phyloP scores from a whole-genome alignment of 2,888 invertebrate species.

The Cerastis leucographa region DNA sequence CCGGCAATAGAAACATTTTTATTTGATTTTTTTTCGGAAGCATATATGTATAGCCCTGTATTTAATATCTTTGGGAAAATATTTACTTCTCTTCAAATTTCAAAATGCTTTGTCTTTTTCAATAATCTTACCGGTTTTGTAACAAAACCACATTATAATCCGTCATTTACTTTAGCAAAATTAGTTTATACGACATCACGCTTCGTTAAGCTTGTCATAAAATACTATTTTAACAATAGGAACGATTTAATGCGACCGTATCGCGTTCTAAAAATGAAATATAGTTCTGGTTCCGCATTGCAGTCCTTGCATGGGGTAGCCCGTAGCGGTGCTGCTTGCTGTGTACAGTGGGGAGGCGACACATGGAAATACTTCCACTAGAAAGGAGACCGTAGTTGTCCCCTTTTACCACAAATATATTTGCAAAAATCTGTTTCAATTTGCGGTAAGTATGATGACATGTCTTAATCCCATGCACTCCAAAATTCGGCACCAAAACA shows the following conservation, averaged over 20 bases:
- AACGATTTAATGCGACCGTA: slow-evolving; percentile 82
- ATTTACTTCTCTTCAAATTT: slow-evolving; percentile 1
- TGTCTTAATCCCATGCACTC: not conserved
- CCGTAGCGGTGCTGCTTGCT: slow-evolving; percentile 65
- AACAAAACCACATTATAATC: slow-evolving; percentile 41
- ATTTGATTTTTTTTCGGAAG: slow-evolving; percentile 21
- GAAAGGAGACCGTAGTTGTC: slow-evolving; percentile 46
- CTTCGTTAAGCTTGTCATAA: slow-evolving; percentile 83
- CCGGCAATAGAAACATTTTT: slow-evolving; percentile 31
- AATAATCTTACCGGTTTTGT: slow-evolving; percentile 40
- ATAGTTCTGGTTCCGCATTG: slow-evolving; percentile 88
- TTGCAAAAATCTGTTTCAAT: slow-evolving; percentile 4
- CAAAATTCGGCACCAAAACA: too few species aligned
- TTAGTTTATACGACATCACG: slow-evolving; percentile 74
- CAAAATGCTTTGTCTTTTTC: slow-evolving; percentile 15
- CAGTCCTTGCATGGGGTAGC: slow-evolving; percentile 85
- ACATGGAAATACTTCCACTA: slow-evolving; percentile 55
- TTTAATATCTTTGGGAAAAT: slow-evolving; percentile 14
- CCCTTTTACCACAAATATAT: slow-evolving; percentile 21
- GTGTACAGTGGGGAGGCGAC: slow-evolving; percentile 61
- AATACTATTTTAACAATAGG: slow-evolving; percentile 83
- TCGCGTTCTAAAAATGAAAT: slow-evolving; percentile 88
- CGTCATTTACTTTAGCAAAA: slow-evolving; percentile 46
- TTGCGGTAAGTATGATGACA: not conserved
- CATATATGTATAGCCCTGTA: not conserved